Conservation (phyloP, 2,113 vertebrate species). For the Ptyas mucosa region DNA sequence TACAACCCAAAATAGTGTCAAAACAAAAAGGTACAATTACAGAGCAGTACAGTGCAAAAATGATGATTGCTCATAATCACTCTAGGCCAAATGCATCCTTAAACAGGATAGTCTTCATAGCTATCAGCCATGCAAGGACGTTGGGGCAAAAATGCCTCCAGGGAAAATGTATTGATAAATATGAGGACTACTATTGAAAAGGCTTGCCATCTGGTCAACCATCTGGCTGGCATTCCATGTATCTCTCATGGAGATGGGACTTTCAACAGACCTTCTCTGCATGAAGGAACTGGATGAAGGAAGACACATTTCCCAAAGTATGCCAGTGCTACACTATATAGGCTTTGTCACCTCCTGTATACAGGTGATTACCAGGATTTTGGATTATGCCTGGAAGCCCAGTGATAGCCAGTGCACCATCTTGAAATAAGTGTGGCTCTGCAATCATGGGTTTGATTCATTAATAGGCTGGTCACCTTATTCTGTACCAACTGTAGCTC, state of each 20-base stretch:
- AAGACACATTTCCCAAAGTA: background rate
- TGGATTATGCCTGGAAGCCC: background rate
- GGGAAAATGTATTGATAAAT: background rate
- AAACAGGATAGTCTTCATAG: background rate
- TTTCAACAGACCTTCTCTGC: background rate
- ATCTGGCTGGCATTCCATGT: background rate
- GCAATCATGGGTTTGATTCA: background rate
- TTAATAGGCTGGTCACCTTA: background rate
- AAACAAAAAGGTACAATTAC: background rate
- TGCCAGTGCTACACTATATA: background rate
- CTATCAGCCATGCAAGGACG: background rate
- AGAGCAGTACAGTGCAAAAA: background rate
- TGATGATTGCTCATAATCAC: background rate
- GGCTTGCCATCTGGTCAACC: background rate
- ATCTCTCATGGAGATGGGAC: background rate
- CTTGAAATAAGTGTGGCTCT: background rate
- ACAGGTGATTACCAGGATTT: background rate
- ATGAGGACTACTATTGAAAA: background rate
- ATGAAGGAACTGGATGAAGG: background rate
- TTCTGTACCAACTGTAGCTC: background rate
- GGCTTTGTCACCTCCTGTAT: background rate
- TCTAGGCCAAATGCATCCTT: background rate
- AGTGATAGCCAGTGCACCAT: background rate
- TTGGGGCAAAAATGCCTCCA: background rate
- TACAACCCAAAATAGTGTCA: background rate